Evolutionary conservation across 2,888 invertebrate genomes (phyloP), one percentile per base, ranked within the genome.

Genomic region (Athripsodes cinereus): DNA sequence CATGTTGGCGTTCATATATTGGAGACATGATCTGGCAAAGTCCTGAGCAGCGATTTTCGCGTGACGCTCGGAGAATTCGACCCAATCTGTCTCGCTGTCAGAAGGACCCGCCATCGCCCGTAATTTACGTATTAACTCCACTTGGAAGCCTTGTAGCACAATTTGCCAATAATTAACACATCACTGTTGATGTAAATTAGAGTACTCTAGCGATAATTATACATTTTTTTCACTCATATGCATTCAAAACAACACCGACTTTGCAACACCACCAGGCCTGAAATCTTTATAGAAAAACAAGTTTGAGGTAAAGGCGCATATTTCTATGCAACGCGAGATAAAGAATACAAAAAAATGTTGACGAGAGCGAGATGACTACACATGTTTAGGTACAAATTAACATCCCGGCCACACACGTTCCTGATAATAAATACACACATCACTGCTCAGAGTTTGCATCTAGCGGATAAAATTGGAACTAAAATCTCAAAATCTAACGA

Each of bases 41-140:
- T 92, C 92, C 68, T 88, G 87, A 61, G 92, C 92, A 58, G 92
- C 88, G 61, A 86, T 83, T 68, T 85, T 85, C 60, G 92, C 92
- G 76, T 93, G 92, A 71, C 91, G 85, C 74, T 92, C 90, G 76
- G 91, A 91, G 73, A 91, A 89, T 72, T 91, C 90, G 69, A 84
- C 81, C 91, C 91, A 92, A 70, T 83, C 83, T 70, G 79, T 72
- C 65, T 83, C 83, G 68, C 81, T 81, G 70, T 82, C 82, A 74
- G 80, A 80, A 71, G 79, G 78, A 72, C 80, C 80, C 69, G 74
- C 72, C 78, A 60, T 60, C 55, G 55, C 56, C 49, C 59, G 71
- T 69, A 78, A 69, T 71, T 71, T 76, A 74, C 71, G 75, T 72
- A 78, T 63, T 69, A 77, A 74, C 76, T 78, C 76, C 78, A 78